Evolutionary conservation across 2,888 invertebrate genomes (phyloP).

Genomic region (Lomographa bimaculata): DNA sequence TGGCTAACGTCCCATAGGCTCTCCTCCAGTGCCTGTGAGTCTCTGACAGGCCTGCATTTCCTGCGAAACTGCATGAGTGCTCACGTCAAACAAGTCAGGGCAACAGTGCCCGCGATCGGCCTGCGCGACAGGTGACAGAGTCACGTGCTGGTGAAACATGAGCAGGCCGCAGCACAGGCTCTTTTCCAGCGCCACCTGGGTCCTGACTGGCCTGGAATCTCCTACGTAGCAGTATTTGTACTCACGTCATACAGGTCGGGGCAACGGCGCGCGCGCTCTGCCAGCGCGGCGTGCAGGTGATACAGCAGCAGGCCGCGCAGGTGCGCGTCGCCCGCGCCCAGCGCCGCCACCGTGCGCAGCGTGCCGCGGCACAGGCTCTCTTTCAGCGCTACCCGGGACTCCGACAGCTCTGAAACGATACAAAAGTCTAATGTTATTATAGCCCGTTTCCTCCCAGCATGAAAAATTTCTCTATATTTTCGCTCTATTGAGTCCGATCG

Average conservation of each 20-base stretch:
- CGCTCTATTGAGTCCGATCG: too few relatives aligned
- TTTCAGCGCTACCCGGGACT: conserved; percentile 82
- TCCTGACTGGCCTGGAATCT: too few relatives aligned
- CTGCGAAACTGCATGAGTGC: too few relatives aligned
- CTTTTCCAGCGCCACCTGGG: too few relatives aligned
- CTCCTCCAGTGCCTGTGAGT: too few relatives aligned
- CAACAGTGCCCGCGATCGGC: conserved; percentile 1
- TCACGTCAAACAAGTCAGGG: conserved; percentile 5
- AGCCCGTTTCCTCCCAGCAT: neutral
- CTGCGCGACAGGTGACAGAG: too few relatives aligned
- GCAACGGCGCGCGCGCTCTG: conserved; percentile 74
- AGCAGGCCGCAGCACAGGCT: neutral
- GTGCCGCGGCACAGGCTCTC: conserved; percentile 85
- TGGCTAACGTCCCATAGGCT: neutral
- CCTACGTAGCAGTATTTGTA: neutral
- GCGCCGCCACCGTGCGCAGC: conserved; percentile 79
- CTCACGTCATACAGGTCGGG: conserved; percentile 72
- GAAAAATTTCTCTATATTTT: too few relatives aligned
- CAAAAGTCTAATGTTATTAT: neutral
- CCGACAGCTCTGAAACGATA: conserved; percentile 83
- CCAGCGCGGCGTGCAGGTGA: conserved; percentile 80
- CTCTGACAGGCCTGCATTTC: too few relatives aligned
- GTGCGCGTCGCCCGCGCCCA: conserved; percentile 83
- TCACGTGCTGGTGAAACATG: conserved; percentile 4
- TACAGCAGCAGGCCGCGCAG: conserved; percentile 77